Evolutionary conservation across 1,140 invertebrate genomes (phyloP).

Genomic region (Ips nitidus): DNA sequence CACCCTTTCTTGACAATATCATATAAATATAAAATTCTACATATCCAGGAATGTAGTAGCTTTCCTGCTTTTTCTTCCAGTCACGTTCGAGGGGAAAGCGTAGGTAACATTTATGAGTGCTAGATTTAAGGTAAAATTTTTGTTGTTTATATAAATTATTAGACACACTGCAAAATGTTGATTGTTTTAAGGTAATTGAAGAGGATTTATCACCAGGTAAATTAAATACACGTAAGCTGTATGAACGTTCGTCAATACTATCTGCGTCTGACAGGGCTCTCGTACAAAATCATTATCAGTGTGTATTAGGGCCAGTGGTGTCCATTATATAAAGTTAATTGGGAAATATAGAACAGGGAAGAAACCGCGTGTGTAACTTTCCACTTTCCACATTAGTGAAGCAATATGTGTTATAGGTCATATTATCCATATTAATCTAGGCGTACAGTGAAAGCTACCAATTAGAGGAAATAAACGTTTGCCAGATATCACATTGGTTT

Average conservation of each 20-base stretch:
- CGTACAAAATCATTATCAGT: constrained; percentile 36
- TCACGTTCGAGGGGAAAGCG: constrained; percentile 2
- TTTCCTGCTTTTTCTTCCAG: background rate
- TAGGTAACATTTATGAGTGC: constrained; percentile 2
- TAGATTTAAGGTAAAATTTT: constrained; percentile 10
- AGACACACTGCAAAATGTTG: background rate
- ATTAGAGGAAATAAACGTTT: background rate
- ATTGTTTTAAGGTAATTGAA: background rate
- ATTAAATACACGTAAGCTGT: constrained; percentile 34
- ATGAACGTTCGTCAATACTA: constrained; percentile 30
- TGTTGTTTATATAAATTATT: background rate
- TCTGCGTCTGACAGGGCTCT: constrained; percentile 34
- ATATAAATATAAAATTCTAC: constrained; percentile 13
- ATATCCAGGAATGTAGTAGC: background rate
- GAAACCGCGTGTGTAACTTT: background rate
- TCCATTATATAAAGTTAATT: constrained; percentile 33
- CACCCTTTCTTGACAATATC: constrained; percentile 22
- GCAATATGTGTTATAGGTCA: background rate
- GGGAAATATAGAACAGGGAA: constrained; percentile 7
- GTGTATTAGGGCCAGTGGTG: constrained; percentile 17
- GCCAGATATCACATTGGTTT: background rate
- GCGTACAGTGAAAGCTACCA: background rate
- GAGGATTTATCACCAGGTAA: constrained; percentile 21
- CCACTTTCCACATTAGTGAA: background rate
- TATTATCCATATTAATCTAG: background rate